phyloP scores from a whole-genome alignment of 2,113 vertebrate genomes.

The Clarias macrocephalus region DNA sequence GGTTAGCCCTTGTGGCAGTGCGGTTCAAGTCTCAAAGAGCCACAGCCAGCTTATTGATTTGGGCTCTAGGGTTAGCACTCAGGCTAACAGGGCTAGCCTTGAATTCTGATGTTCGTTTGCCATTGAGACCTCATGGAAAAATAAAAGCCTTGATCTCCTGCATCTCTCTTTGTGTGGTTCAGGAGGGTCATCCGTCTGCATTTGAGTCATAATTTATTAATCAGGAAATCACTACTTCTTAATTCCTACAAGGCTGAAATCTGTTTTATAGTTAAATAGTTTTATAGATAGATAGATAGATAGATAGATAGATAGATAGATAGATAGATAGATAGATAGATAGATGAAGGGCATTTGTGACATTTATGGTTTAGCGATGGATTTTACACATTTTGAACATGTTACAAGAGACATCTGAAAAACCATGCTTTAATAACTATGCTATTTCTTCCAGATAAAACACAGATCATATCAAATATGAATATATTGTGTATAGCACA shows the following conservation, averaged over 20 bases:
- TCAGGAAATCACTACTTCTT: neutral
- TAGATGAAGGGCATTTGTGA: neutral
- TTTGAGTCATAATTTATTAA: constrained; percentile 15
- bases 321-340: too few species aligned
- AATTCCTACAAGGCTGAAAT: neutral
- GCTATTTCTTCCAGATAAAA: neutral
- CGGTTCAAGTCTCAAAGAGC: constrained; percentile 52
- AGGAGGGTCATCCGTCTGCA: neutral
- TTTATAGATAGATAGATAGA: too few species aligned
- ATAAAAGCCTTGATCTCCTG: constrained; percentile 33
- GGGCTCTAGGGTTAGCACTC: constrained; percentile 56
- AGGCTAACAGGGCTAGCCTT: constrained; percentile 57
- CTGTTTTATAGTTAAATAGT: neutral
- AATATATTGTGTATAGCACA: neutral
- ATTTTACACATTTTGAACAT: neutral
- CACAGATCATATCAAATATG: neutral
- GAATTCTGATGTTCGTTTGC: constrained; percentile 52
- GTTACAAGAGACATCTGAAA: neutral
- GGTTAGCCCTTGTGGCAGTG: constrained; percentile 56
- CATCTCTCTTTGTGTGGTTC: neutral
- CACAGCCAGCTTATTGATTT: constrained; percentile 66
- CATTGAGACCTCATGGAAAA: constrained; percentile 51
- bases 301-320: too few species aligned
- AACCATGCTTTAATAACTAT: neutral
- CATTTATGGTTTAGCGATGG: neutral